A percentile compares a stretch with the other conserved stretches of the same genome.
Conservation (phyloP, 2,888 invertebrate species). For the Eilema caniola region DNA sequence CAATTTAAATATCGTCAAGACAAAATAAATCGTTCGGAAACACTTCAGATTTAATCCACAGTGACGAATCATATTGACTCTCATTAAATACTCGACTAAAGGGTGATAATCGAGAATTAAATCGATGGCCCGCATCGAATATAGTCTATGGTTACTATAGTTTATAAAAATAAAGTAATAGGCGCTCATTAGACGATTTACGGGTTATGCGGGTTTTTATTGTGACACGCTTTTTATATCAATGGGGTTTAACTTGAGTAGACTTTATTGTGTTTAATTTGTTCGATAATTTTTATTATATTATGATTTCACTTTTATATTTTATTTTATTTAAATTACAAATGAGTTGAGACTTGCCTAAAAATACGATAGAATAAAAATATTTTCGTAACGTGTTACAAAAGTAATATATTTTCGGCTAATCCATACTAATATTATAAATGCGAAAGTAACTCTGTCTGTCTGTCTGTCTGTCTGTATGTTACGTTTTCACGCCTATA, state of each 20-base stretch:
- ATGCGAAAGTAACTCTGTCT: too few relatives aligned
- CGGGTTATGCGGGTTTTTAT: constrained; percentile 75
- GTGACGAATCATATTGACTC: constrained; percentile 67
- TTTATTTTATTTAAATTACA: too few relatives aligned
- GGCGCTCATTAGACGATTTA: constrained; percentile 75
- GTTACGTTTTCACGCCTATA: too few relatives aligned
- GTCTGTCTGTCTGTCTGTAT: too few relatives aligned
- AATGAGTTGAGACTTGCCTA: too few relatives aligned
- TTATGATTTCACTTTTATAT: not conserved
- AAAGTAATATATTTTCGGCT: too few relatives aligned
- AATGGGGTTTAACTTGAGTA: constrained; percentile 54
- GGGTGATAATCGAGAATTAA: constrained; percentile 81
- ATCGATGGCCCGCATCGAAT: constrained; percentile 81
- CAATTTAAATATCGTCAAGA: constrained; percentile 13
- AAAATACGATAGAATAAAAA: too few relatives aligned
- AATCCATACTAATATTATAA: too few relatives aligned
- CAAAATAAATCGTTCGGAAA: constrained; percentile 41
- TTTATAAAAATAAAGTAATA: constrained; percentile 83
- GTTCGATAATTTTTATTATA: constrained; percentile 29
- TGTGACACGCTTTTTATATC: constrained; percentile 65
- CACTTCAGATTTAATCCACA: constrained; percentile 51
- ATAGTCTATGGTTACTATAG: constrained; percentile 66
- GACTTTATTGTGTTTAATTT: constrained; percentile 47
- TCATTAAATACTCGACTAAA: constrained; percentile 74
- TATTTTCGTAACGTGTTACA: too few relatives aligned